Evolutionary conservation across 2,888 invertebrate genomes (phyloP), one percentile per base, ranked within the genome.

Genomic region (Hemistola chrysoprasaria): DNA sequence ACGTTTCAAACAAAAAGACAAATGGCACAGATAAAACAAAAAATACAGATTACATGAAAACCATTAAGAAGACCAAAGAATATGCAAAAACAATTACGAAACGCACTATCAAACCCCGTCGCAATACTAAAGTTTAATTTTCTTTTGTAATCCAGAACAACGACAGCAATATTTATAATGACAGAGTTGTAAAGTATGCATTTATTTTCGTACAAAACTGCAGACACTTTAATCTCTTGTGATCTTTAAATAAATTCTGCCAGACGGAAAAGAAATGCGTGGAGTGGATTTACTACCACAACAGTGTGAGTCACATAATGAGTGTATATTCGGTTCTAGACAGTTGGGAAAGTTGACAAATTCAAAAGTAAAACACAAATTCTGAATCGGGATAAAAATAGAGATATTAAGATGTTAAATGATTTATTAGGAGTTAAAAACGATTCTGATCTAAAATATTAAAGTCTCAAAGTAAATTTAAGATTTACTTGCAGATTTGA

Each of bases 1-100:
- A 37, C 31, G 23, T 40, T 42, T 36, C 27, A 36, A 11, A 41
- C 28, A 40, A 50, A 31, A 47, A 46, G 53, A 53, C 43, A 47
- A 50, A 50, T 23, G 45, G 33, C 23, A 16, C 7, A 7, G 45
- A 50, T 46, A 47, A 24, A 28, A 10, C 20, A 31, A 9, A 24
- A 33, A 22, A 25, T 28, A 29, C 25, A 22, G 9, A 36, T 31
- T 42, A 53, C 42, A 41, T 41, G 42, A 40, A 45, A 47, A 42
- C 9, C 35, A 34, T 38, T 50, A 34, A 50, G 31, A 30, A 46
- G 31, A 33, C 8, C 11, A 8, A 16, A 28, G 7, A 8, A 16
- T 16, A 3, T 16, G 4, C 16, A 16, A 2, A 16, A 16, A 16
- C 2, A 16, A 16, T 16, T 3, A 3, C 16, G 8, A 7, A 23